Conservation (phyloP, 2,113 vertebrate species). For the Plecotus auritus region DNA sequence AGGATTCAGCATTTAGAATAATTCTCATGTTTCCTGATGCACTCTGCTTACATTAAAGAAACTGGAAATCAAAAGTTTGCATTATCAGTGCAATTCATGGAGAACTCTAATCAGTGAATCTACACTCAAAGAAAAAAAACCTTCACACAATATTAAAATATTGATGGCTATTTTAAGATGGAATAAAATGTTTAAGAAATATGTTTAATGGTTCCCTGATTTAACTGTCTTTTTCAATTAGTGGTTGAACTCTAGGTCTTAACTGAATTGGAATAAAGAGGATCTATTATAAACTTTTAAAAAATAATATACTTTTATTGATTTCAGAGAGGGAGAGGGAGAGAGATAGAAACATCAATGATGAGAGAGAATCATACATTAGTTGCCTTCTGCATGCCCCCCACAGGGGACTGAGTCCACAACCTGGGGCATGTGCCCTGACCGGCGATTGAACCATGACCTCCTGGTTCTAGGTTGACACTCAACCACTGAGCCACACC, state of each 20-base stretch:
- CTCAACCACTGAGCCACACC: too few relatives aligned
- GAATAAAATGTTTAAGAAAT: not conserved
- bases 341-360: too few relatives aligned
- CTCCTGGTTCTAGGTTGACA: too few relatives aligned
- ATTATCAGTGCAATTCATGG: not conserved
- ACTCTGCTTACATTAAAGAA: not conserved
- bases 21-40: not conserved
- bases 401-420: too few relatives aligned
- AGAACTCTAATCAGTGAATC: not conserved
- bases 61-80: not conserved
- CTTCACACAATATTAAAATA: not conserved
- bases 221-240: constrained; percentile 19
- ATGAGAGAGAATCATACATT: too few relatives aligned
- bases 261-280: not conserved
- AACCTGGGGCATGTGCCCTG: too few relatives aligned
- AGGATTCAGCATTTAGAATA: not conserved
- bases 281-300: not conserved
- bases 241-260: not conserved
- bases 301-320: too few relatives aligned
- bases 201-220: not conserved
- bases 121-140: not conserved
- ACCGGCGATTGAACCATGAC: too few relatives aligned
- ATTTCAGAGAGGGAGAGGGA: too few relatives aligned
- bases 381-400: too few relatives aligned
- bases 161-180: constrained; percentile 1